Conservation (phyloP, 2,888 invertebrate genomes). For the Heteromurus nitidus region DNA sequence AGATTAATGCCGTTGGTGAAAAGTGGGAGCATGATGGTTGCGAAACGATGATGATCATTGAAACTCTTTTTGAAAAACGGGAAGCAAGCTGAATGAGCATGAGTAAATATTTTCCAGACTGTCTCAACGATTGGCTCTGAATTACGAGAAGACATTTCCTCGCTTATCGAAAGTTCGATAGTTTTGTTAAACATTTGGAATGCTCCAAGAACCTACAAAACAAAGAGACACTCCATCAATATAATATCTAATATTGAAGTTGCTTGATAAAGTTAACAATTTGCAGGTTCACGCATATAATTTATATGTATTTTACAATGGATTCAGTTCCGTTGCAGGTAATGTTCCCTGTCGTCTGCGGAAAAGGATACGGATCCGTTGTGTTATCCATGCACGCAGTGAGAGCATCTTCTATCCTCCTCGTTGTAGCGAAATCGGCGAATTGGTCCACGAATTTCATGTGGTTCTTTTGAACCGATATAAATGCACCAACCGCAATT, state of each 20-base stretch:
- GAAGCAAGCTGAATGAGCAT: slow-evolving; percentile 68
- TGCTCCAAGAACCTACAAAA: slow-evolving; percentile 35
- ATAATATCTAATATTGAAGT: background rate
- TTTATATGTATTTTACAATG: slow-evolving; percentile 26
- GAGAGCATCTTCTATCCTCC: slow-evolving; percentile 55
- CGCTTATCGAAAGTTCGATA: background rate
- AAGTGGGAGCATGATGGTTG: slow-evolving; percentile 62
- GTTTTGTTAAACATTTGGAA: slow-evolving; percentile 42
- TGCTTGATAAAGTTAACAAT: background rate
- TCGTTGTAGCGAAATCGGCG: slow-evolving; percentile 32
- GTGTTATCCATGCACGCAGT: slow-evolving; percentile 38
- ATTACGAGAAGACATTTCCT: slow-evolving; percentile 17
- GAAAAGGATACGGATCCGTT: slow-evolving; percentile 48
- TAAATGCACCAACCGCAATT: slow-evolving; percentile 45
- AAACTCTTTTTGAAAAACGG: slow-evolving; percentile 48
- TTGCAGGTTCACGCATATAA: no score
- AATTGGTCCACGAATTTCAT: slow-evolving; percentile 38
- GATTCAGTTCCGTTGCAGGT: slow-evolving; percentile 32
- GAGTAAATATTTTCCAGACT: slow-evolving; percentile 68
- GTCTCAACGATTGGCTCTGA: slow-evolving; percentile 71
- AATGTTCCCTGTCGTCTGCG: slow-evolving; percentile 12
- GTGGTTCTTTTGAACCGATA: slow-evolving; percentile 40
- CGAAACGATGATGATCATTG: slow-evolving; percentile 70
- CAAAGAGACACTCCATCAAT: background rate
- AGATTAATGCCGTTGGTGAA: slow-evolving; percentile 68